Evolutionary conservation across 2,113 vertebrate genomes (phyloP).

Genomic region (Acrocephalus kingi): DNA sequence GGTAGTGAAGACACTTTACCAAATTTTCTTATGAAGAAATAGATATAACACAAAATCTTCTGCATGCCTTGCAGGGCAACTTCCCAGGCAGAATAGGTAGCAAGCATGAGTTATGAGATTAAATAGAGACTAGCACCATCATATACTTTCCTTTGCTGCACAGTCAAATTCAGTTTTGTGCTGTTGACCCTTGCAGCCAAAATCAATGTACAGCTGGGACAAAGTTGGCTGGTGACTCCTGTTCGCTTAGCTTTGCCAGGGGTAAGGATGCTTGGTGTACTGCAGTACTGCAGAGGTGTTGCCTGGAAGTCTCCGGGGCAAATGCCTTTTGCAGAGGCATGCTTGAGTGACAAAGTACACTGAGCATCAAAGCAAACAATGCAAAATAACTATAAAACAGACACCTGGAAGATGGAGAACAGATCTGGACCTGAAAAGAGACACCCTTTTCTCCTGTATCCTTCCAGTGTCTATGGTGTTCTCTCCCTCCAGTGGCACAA

Average conservation of each 20-base stretch:
- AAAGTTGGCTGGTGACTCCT: background rate
- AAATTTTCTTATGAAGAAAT: background rate
- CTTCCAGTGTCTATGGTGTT: background rate
- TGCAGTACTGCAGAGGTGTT: background rate
- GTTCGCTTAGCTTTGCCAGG: background rate
- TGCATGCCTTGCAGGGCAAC: background rate
- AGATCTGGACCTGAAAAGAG: background rate
- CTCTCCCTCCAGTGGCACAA: background rate
- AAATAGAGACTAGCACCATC: background rate
- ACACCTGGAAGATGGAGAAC: background rate
- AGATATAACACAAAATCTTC: background rate
- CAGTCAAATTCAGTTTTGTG: constrained; percentile 15
- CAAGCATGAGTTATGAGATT: background rate
- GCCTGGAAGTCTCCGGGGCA: background rate
- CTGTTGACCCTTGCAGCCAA: constrained; percentile 50
- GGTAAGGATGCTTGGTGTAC: background rate
- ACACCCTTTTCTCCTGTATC: background rate
- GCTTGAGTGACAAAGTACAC: background rate
- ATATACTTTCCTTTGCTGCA: constrained; percentile 1
- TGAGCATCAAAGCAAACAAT: background rate
- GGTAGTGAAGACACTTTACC: background rate
- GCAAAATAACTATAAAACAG: background rate
- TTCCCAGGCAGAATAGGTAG: background rate
- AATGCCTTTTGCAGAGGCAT: constrained; percentile 15
- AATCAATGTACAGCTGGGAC: constrained; percentile 15